phyloP scores from a whole-genome alignment of 2,888 invertebrate genomes.

The Aquatica leii region DNA sequence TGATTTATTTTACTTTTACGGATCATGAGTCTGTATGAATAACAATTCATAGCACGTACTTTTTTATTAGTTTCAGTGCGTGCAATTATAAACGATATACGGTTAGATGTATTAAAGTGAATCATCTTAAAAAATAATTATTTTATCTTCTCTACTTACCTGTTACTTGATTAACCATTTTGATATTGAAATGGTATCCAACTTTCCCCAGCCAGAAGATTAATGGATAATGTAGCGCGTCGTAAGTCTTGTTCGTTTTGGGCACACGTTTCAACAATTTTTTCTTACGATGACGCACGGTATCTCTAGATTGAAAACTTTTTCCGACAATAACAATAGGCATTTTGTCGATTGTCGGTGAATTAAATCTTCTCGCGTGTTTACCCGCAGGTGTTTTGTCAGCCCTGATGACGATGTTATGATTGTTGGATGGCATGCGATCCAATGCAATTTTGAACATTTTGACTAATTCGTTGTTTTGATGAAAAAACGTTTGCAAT shows the following conservation, averaged over 20 bases:
- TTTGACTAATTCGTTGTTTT: not conserved
- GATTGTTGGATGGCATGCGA: too few relatives aligned
- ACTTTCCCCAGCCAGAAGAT: constrained; percentile 45
- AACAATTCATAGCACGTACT: not conserved
- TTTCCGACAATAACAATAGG: not conserved
- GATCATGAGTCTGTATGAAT: constrained; percentile 1
- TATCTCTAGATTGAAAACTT: not conserved
- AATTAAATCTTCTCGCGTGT: not conserved
- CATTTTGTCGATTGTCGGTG: too few relatives aligned
- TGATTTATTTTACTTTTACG: too few relatives aligned
- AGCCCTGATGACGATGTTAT: too few relatives aligned
- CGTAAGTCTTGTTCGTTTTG: constrained; percentile 51
- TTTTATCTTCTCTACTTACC: too few relatives aligned
- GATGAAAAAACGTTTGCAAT: not conserved
- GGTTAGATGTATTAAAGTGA: too few relatives aligned
- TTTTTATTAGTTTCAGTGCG: constrained; percentile 1
- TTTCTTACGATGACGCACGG: not conserved
- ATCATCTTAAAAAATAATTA: too few relatives aligned
- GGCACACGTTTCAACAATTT: constrained; percentile 35
- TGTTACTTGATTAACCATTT: too few relatives aligned
- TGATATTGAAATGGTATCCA: constrained; percentile 44
- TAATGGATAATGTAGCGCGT: constrained; percentile 55
- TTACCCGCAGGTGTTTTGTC: not conserved
- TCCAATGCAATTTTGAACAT: constrained; percentile 4
- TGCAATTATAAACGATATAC: constrained; percentile 27